These are phyloP conservation scores for Anthopleura sola DNA, from an alignment of 64 coral and sea anemone genomes.

Conservation along the genomic window DNA sequence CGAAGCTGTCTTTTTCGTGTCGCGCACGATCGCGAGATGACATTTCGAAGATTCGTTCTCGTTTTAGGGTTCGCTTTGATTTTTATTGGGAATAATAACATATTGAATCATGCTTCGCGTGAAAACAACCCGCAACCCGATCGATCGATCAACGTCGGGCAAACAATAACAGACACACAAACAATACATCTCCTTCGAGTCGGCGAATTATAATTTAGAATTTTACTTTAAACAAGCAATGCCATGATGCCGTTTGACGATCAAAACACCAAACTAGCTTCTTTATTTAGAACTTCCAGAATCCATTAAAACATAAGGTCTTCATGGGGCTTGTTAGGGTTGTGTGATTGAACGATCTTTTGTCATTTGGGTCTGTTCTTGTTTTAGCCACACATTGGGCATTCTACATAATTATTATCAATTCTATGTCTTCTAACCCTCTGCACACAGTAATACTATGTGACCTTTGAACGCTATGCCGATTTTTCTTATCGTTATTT, in stretches of 20 bases:
- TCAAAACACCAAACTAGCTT: background rate
- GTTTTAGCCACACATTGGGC: too few species aligned
- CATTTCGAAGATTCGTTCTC: background rate
- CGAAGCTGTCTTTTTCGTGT: background rate
- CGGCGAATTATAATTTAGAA: background rate
- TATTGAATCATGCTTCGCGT: background rate
- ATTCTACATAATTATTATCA: too few species aligned
- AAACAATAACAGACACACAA: background rate
- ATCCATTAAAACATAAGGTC: background rate
- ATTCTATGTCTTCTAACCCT: too few species aligned
- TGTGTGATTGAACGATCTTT: too few species aligned
- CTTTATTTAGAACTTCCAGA: background rate
- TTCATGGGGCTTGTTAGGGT: too few species aligned
- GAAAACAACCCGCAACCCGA: background rate
- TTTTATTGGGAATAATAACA: background rate
- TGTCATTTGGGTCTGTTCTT: too few species aligned
- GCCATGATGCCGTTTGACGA: background rate
- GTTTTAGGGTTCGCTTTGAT: background rate
- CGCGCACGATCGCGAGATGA: background rate
- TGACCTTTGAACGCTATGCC: background rate
- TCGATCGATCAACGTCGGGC: background rate
- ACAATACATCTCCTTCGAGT: background rate
- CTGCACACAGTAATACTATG: background rate
- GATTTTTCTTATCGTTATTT: background rate
- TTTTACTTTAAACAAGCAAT: background rate